Base-by-base conservation (phyloP, 2,797 vertebrate species). In the Callimico goeldii region DNA sequence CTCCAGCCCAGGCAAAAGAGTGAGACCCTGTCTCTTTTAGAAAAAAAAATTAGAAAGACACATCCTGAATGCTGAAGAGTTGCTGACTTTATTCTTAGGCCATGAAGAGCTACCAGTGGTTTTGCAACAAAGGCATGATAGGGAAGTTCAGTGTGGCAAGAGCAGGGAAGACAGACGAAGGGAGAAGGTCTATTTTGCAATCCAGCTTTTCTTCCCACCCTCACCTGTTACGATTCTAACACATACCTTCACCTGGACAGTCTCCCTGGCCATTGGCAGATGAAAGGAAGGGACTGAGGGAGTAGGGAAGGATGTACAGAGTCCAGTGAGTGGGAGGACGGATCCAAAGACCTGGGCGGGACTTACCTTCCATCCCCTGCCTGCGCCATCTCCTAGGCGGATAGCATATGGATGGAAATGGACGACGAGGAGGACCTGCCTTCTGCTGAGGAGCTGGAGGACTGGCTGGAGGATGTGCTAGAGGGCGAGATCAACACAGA, bases 401-500 rank as follows among this genome's bases (percentile, higher is more conserved):
- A 99, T 97, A 99, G 99, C n/a, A 97, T 99, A 91, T 99, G 99
- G 99, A 97, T 99, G 99, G 99, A 99, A 83, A 99, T 99, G 99
- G 99, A 99, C 1, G 99, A 99, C 0, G 98, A 99, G 7, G 99
- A 99, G 1, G 99, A 99, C 94, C 99, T 99, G 98, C 99, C 99
- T 2, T 98, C 99, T 0, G 98, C 99, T 0, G 99, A 99, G 0
- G 99, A 99, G 98, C 98, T 99, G 36, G 99, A 99, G 96, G 98
- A 99, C 97, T 99, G 99, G 99, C 98, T 99, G 0, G 99, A 99
- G 88, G 99, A 99, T 1, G 99, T 99, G 88, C 98, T 99, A 77
- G 98, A 98, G 1, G 99, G 99, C 0, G 99, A 99, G 91, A 99
- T 99, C 30, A 99, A 99, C 98, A 99, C 99, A 0, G 99, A 99